A percentile compares a stretch with the other conserved stretches of the same genome.
These are phyloP conservation scores for Acanthurus tractus DNA, from an alignment of 2,797 vertebrate genomes.

Conservation along the genomic window DNA sequence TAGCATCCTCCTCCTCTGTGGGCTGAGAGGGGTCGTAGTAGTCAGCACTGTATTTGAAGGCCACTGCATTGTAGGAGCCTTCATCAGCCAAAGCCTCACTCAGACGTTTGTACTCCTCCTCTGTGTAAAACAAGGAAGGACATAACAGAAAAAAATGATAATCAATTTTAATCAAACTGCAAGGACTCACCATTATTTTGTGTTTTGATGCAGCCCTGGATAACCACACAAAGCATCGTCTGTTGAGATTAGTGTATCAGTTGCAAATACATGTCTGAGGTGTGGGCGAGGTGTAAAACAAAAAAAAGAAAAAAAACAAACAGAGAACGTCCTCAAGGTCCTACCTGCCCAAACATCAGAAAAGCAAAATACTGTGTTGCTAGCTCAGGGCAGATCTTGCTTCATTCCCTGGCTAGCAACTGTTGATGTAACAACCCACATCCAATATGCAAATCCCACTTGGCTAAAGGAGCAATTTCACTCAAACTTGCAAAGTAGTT, in stretches of 20 bases:
- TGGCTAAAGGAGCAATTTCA: constrained; percentile 5
- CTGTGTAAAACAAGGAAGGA: constrained; percentile 84
- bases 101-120: constrained; percentile 99
- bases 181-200: neutral
- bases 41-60: constrained; percentile 95
- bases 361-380: neutral
- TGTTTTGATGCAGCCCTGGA: neutral
- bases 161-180: neutral
- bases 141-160: neutral
- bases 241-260: neutral
- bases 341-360: constrained; percentile 2
- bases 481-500: neutral
- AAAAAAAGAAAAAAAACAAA: too few relatives aligned
- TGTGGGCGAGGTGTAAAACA: neutral
- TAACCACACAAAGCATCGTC: neutral
- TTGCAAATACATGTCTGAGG: neutral
- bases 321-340: neutral
- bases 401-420: constrained; percentile 4
- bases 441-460: constrained; percentile 8
- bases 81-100: constrained; percentile 97
- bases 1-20: constrained; percentile 95
- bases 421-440: too few relatives aligned
- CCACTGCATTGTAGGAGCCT: constrained; percentile 94
- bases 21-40: constrained; percentile 99
- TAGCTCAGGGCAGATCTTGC: neutral